phyloP scores from a whole-genome alignment of 2,113 vertebrate genomes.

The Cyphomyrus discorhynchus region DNA sequence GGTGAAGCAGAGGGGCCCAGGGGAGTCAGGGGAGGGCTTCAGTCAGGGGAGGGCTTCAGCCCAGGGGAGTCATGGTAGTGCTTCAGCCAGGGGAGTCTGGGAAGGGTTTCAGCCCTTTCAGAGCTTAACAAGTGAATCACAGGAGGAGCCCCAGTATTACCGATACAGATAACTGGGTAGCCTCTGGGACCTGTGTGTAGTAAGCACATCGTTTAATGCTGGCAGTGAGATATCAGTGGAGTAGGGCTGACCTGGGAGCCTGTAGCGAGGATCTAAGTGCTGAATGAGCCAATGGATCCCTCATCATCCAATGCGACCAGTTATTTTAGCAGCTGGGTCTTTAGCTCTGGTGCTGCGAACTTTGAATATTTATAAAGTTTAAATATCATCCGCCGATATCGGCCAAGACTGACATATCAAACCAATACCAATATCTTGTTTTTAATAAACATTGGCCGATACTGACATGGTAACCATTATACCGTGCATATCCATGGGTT shows the following conservation, averaged over 20 bases:
- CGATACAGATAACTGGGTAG: neutral
- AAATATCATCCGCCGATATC: neutral
- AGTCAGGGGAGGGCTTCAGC: neutral
- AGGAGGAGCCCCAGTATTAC: neutral
- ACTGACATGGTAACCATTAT: neutral
- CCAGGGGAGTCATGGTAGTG: neutral
- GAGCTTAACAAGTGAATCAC: conserved; percentile 20
- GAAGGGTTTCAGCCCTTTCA: neutral
- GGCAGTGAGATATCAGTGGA: neutral
- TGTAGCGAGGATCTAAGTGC: neutral
- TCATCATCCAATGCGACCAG: neutral
- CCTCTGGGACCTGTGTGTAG: neutral
- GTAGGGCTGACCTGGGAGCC: neutral
- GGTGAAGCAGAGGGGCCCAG: neutral
- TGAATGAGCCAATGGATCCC: neutral
- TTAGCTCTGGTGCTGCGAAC: neutral
- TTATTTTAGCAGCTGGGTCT: neutral
- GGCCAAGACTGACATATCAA: neutral
- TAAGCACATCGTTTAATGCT: neutral
- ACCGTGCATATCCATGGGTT: neutral
- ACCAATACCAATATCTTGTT: neutral
- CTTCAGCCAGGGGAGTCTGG: neutral
- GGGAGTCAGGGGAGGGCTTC: neutral
- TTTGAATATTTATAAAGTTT: neutral
- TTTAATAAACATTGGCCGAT: neutral